Evolutionary conservation across 2,888 invertebrate genomes (phyloP).

Genomic region (Aspidiotus destructor): DNA sequence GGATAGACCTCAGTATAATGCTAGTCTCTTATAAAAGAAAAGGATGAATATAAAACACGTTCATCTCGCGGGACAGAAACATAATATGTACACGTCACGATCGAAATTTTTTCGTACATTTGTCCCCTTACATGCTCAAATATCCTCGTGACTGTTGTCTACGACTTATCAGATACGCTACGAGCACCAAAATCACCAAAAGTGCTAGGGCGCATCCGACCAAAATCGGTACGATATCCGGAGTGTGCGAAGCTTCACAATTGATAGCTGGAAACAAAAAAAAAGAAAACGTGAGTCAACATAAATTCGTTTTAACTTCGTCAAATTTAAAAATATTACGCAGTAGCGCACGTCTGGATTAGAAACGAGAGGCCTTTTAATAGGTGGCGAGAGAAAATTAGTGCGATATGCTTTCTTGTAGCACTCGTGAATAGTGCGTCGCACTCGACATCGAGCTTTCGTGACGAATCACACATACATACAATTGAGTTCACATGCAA

Average conservation of each 20-base stretch:
- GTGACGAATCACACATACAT: too few species aligned
- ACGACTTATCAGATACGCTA: constrained; percentile 87
- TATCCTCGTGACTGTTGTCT: constrained; percentile 76
- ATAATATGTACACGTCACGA: too few species aligned
- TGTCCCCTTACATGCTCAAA: constrained; percentile 64
- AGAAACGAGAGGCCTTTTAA: neutral
- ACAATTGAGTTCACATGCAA: too few species aligned
- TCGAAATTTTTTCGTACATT: neutral
- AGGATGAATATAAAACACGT: too few species aligned
- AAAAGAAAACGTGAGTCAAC: neutral
- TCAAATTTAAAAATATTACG: neutral
- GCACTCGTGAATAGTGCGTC: too few species aligned
- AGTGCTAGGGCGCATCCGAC: constrained; percentile 89
- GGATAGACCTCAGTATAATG: too few species aligned
- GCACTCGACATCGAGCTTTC: too few species aligned
- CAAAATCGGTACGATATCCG: constrained; percentile 91
- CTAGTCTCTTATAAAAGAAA: too few species aligned
- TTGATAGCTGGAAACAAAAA: neutral
- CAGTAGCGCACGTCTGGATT: constrained; percentile 1
- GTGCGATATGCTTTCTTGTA: neutral
- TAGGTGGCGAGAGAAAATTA: neutral
- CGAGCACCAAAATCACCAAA: constrained; percentile 79
- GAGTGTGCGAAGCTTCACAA: constrained; percentile 44
- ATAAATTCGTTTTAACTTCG: neutral
- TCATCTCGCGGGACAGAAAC: too few species aligned